phyloP scores from a whole-genome alignment of 2,797 vertebrate species.

The Perodicticus potto region DNA sequence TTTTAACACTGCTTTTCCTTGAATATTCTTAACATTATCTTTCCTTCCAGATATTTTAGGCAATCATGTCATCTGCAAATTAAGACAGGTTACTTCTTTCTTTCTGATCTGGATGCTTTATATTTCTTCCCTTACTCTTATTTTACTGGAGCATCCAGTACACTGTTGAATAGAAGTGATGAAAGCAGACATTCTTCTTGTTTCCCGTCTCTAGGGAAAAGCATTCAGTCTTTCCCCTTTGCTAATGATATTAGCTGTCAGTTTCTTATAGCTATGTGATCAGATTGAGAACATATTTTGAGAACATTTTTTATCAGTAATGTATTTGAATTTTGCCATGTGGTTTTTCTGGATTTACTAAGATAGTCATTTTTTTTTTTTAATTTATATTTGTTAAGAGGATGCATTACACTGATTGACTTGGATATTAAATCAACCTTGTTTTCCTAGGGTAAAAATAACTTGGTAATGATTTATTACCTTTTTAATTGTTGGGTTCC shows the following conservation, averaged over 20 bases:
- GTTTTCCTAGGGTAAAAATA: background rate
- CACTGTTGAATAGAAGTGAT: too few relatives aligned
- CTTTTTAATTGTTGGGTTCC: background rate
- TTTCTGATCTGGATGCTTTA: background rate
- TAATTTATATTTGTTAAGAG: too few relatives aligned
- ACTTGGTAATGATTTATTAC: background rate
- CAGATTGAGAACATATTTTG: background rate
- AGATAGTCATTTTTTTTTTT: background rate
- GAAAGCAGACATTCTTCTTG: background rate
- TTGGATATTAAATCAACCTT: background rate
- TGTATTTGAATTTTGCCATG: background rate
- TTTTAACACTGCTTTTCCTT: background rate
- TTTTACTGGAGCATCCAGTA: background rate
- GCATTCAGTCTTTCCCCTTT: background rate
- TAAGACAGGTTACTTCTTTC: background rate
- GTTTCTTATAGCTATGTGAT: background rate
- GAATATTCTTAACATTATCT: background rate
- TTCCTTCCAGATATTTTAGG: background rate
- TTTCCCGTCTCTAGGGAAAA: background rate
- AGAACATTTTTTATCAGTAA: background rate
- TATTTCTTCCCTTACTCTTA: background rate
- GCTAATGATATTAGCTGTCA: background rate
- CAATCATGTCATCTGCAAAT: background rate
- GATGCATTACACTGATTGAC: constrained; percentile 6
- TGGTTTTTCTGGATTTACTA: constrained; percentile 4